These are phyloP conservation scores for Smutsia gigantea DNA, from an alignment of 2,797 vertebrate genomes.

Conservation along the genomic window DNA sequence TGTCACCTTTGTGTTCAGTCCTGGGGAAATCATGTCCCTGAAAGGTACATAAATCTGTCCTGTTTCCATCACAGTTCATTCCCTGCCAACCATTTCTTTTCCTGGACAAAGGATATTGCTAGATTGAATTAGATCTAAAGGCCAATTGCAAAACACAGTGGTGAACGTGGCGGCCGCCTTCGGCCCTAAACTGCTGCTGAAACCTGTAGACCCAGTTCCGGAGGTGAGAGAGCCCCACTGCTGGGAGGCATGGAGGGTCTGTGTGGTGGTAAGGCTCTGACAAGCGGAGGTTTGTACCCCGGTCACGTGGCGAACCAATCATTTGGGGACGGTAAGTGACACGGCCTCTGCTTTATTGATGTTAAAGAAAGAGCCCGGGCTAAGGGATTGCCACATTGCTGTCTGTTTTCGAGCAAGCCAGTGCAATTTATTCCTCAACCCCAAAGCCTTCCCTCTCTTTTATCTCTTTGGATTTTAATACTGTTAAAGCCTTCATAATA, in stretches of 20 bases:
- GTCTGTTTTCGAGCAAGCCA: not conserved
- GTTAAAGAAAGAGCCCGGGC: not conserved
- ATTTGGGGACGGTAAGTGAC: not conserved
- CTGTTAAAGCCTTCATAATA: conserved; percentile 30
- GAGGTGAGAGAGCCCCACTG: not conserved
- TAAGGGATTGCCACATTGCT: not conserved
- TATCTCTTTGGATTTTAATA: conserved; percentile 59
- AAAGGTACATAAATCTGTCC: conserved; percentile 69
- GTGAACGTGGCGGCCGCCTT: conserved; percentile 30
- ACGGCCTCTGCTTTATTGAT: not conserved
- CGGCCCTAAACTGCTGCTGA: conserved; percentile 29
- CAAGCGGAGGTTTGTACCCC: not conserved
- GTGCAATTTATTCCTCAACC: not conserved
- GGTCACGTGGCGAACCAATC: not conserved
- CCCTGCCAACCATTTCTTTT: conserved; percentile 74
- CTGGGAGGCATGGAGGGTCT: not conserved
- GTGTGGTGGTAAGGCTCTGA: not conserved
- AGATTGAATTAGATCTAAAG: conserved; percentile 70
- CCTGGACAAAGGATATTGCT: conserved; percentile 57
- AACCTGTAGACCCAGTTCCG: conserved; percentile 58
- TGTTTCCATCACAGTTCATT: conserved; percentile 74
- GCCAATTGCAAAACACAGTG: conserved; percentile 62
- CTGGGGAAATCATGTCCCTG: not conserved
- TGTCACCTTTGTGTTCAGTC: conserved; percentile 65
- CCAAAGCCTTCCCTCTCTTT: not conserved